phyloP scores from a whole-genome alignment of 2,888 invertebrate genomes.

The Syritta pipiens region DNA sequence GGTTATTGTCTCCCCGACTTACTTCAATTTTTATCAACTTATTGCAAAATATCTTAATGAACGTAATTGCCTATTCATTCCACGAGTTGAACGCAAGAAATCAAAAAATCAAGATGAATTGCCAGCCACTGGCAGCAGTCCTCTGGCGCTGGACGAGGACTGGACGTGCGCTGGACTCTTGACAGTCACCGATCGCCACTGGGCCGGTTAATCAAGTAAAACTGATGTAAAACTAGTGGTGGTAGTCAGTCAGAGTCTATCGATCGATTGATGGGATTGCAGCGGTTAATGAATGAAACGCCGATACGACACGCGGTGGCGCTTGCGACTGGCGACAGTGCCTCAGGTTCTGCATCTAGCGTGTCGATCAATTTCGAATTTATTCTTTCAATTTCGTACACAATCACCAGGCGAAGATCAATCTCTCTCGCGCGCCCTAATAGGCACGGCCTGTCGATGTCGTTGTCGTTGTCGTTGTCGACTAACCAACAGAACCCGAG shows the following conservation, averaged over 20 bases:
- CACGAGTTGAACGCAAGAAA: conserved; percentile 60
- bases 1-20: conserved; percentile 62
- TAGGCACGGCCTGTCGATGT: conserved; percentile 2
- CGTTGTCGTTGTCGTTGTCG: too few species aligned
- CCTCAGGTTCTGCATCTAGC: conserved; percentile 48
- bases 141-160: conserved; percentile 28
- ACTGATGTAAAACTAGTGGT: conserved; percentile 25
- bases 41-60: conserved; percentile 66
- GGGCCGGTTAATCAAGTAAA: conserved; percentile 51
- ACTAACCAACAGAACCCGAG: too few species aligned
- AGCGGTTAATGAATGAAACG: conserved; percentile 37
- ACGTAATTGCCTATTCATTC: conserved; percentile 66
- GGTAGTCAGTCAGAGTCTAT: conserved; percentile 18
- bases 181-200: conserved; percentile 25
- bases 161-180: conserved; percentile 10
- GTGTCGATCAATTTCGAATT: conserved; percentile 50
- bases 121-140: not conserved
- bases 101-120: conserved; percentile 68
- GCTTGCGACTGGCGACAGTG: conserved; percentile 21
- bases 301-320: conserved; percentile 3
- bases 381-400: conserved; percentile 58
- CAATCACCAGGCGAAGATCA: conserved; percentile 41
- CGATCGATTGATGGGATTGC: conserved; percentile 15
- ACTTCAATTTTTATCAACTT: conserved; percentile 60
- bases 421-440: conserved; percentile 45